Base-by-base conservation (phyloP, 2,888 invertebrate genomes). In the Gibbula magus region DNA sequence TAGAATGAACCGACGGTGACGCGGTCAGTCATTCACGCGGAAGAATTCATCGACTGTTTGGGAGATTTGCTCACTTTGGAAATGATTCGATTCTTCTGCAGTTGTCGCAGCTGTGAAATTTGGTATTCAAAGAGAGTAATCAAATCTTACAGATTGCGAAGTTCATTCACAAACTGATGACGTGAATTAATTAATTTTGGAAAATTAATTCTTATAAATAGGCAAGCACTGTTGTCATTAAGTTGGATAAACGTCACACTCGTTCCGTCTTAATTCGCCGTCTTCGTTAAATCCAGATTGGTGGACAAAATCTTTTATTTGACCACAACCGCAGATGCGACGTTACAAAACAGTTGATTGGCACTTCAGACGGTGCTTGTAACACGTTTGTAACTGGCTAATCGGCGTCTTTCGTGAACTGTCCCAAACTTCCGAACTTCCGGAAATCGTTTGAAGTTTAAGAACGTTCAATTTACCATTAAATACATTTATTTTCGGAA, bases 201-300 rank as follows among this genome's bases (percentile, higher is more conserved):
- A 70, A 70, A 70, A 70, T 70, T 32, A 70, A 70, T 35, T 70
- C 70, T 70, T 70, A 35, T 35, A 70, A 70, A 56, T 32, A 70
- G 35, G 35, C n/a, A n/a, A 32, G 39, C 29, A 35, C 35, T 70
- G 70, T 70, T 70, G 70, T 35, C 35, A 35, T 70, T 70, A 39
- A 61, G 61, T 29, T 18, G 29, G 29, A 61, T 61, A 10, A 61
- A 45, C 45, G 45, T 45, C 45, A 45, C 45, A 45, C 13, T 4
- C 45, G 45, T 45, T 45, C 45, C 45, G 1, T 8, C 45, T 45
- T 45, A 45, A 45, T 45, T 45, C 45, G 13, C 45, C 45, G 45
- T 1, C 13, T 45, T 45, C 45, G 45, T 45, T 45, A 45, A 45
- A 10, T 45, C 45, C 10, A 45, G 45, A 45, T 45, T 45, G 45